Percentiles rank a stretch among this genome's conserved stretches.
These are phyloP conservation scores for Peromyscus maniculatus DNA, from an alignment of 2,113 vertebrate species.

Conservation along the genomic window DNA sequence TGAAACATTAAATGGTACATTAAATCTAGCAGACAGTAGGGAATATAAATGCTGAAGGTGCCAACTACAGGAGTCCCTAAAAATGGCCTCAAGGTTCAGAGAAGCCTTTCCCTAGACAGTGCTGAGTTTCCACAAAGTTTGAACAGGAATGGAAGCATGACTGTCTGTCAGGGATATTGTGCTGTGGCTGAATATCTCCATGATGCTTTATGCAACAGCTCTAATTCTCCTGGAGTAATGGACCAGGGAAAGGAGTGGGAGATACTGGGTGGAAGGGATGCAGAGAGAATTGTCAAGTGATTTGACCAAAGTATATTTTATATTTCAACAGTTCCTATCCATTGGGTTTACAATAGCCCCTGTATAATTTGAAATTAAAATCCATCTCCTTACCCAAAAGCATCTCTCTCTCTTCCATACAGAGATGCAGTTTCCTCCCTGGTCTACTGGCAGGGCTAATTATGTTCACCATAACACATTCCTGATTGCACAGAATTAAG, in stretches of 20 bases:
- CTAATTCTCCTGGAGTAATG: not conserved
- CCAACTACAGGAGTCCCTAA: not conserved
- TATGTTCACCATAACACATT: slow-evolving; percentile 63
- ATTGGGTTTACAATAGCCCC: not conserved
- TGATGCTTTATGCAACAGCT: not conserved
- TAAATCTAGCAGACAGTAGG: not conserved
- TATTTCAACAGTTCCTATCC: slow-evolving; percentile 17
- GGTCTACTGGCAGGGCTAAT: slow-evolving; percentile 60
- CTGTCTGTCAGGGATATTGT: not conserved
- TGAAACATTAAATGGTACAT: not conserved
- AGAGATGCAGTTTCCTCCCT: not conserved
- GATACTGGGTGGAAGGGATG: not conserved
- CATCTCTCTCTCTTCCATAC: slow-evolving; percentile 18
- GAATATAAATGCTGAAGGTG: not conserved
- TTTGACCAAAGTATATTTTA: slow-evolving; percentile 23
- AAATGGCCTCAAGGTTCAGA: not conserved
- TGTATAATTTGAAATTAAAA: slow-evolving; percentile 59
- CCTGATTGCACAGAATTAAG: slow-evolving; percentile 67
- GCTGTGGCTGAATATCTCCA: not conserved
- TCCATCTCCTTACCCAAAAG: slow-evolving; percentile 37
- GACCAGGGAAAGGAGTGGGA: not conserved
- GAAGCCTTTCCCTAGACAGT: not conserved
- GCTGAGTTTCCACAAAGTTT: not conserved
- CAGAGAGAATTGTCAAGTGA: not conserved
- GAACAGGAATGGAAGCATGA: not conserved